Evolutionary conservation across 2,113 vertebrate genomes (phyloP).

Genomic region (Acinonyx jubatus): DNA sequence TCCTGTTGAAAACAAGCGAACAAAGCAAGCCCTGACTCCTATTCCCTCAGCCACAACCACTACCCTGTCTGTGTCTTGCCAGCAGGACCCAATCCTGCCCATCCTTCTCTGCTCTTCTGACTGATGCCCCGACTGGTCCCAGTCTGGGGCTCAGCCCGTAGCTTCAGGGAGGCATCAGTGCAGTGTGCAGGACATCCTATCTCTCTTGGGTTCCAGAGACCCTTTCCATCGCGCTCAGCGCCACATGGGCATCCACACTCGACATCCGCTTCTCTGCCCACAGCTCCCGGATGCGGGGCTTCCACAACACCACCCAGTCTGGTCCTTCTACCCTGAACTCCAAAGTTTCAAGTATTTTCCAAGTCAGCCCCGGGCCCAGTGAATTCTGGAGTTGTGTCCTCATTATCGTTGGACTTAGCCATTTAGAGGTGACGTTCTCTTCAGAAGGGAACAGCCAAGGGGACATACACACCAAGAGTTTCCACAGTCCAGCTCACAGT

Average conservation of each 20-base stretch:
- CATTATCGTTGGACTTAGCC: background rate
- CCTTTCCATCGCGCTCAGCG: accelerated
- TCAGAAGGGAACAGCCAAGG: background rate
- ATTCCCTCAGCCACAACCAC: accelerated
- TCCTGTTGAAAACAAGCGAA: background rate
- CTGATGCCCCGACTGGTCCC: accelerated
- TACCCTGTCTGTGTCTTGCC: accelerated
- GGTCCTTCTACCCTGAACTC: background rate
- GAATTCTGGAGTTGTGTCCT: background rate
- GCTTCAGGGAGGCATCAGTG: accelerated
- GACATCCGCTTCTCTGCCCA: accelerated
- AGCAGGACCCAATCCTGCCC: accelerated
- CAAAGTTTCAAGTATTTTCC: no score
- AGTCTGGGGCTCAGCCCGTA: accelerated
- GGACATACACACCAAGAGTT: no score
- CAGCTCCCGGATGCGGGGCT: accelerated
- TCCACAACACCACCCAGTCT: accelerated
- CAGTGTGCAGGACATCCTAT: accelerated
- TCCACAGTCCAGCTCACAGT: background rate
- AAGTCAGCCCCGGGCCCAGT: background rate
- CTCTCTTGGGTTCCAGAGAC: background rate
- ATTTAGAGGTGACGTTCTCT: background rate
- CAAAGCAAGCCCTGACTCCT: accelerated
- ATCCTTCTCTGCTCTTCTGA: accelerated
- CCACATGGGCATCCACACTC: accelerated